Evolutionary conservation across 2,888 invertebrate genomes (phyloP).

Genomic region (Blastobasis adustella): DNA sequence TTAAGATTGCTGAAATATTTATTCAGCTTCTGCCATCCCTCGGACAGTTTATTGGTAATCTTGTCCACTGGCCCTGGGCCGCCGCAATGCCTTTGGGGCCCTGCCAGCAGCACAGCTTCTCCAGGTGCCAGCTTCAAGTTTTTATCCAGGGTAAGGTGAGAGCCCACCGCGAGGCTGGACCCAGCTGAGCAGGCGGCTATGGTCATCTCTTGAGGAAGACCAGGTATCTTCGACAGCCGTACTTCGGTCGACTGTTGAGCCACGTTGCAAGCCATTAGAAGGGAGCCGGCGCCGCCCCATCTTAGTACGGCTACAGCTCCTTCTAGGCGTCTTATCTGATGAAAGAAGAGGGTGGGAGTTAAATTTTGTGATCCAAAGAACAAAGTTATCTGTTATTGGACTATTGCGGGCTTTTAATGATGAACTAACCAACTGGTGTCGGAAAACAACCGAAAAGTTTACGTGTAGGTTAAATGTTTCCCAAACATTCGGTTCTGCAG

Average conservation of each 20-base stretch:
- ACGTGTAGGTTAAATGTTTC: too few relatives aligned
- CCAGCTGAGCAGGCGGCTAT: conserved; percentile 50
- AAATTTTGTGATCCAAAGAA: too few relatives aligned
- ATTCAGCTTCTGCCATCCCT: conserved; percentile 67
- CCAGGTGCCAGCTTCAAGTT: conserved; percentile 43
- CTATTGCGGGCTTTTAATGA: too few relatives aligned
- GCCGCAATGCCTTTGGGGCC: conserved; percentile 57
- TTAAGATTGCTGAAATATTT: conserved; percentile 52
- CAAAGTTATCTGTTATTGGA: too few relatives aligned
- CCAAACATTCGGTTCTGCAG: too few relatives aligned
- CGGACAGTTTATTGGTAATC: conserved; percentile 57
- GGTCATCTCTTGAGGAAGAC: conserved; percentile 51
- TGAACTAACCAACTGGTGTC: too few relatives aligned
- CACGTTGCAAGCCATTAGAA: conserved; percentile 63
- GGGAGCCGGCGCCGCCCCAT: conserved; percentile 55
- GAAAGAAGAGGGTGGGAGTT: too few relatives aligned
- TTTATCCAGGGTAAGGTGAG: conserved; percentile 43
- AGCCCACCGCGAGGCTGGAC: conserved; percentile 40
- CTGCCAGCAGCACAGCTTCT: conserved; percentile 49
- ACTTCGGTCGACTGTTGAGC: conserved; percentile 50
- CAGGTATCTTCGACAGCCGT: conserved; percentile 58
- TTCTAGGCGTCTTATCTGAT: conserved; percentile 75
- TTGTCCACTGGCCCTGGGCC: conserved; percentile 66
- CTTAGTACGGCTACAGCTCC: conserved; percentile 47
- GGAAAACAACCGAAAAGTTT: too few relatives aligned